phyloP scores from a whole-genome alignment of 2,113 vertebrate genomes.

The Melanocharis versteri region DNA sequence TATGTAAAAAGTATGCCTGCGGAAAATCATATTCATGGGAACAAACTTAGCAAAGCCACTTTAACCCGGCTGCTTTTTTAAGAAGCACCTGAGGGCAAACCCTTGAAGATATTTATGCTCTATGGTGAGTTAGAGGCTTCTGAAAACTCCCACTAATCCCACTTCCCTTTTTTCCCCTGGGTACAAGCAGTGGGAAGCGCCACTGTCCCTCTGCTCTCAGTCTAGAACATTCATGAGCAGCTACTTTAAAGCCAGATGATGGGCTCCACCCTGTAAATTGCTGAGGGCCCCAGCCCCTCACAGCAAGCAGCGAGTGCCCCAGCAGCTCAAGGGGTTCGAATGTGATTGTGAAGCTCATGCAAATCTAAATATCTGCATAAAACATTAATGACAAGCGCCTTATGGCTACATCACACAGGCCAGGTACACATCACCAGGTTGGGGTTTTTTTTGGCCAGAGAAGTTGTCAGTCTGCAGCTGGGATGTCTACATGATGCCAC shows the following conservation, averaged over 20 bases:
- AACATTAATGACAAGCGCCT: neutral
- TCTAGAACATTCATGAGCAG: neutral
- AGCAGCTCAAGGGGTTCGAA: neutral
- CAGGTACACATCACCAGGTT: neutral
- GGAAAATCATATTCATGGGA: conserved; percentile 67
- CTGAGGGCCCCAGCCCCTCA: neutral
- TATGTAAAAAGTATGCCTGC: conserved; percentile 53
- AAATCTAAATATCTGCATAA: neutral
- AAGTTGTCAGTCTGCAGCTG: neutral
- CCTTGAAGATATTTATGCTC: conserved; percentile 62
- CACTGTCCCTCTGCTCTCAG: conserved; percentile 34
- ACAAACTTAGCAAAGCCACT: conserved; percentile 57
- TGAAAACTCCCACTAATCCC: conserved; percentile 35
- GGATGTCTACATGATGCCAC: neutral
- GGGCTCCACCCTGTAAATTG: conserved; percentile 18
- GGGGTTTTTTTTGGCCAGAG: neutral
- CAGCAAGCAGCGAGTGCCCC: neutral
- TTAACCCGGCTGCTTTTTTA: conserved; percentile 56
- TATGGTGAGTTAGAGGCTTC: conserved; percentile 46
- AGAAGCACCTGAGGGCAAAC: conserved; percentile 47
- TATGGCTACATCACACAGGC: neutral
- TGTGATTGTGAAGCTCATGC: neutral
- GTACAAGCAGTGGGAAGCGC: conserved; percentile 15
- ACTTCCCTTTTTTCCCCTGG: conserved; percentile 7
- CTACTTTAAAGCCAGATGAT: neutral